Evolutionary conservation across 2,888 invertebrate species (phyloP).

Genomic region (Parnassius orleans): DNA sequence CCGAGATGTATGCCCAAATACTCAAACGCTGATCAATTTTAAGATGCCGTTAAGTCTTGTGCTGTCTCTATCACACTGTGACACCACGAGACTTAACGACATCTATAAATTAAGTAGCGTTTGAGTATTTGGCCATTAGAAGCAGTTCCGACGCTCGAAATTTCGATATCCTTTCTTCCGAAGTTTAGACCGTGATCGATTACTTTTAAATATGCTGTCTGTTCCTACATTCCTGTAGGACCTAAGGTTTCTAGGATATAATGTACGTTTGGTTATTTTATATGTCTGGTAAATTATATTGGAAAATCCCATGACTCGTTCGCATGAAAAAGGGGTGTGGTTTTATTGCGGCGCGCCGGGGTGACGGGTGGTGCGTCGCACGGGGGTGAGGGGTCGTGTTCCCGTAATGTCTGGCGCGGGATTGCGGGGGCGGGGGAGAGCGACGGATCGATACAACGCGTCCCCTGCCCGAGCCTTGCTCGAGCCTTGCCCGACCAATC

Average conservation of each 20-base stretch:
- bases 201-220: background rate
- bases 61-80: too few relatives aligned
- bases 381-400: slow-evolving; percentile 55
- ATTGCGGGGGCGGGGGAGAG: slow-evolving; percentile 36
- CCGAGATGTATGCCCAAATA: slow-evolving; percentile 31
- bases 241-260: slow-evolving; percentile 19
- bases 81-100: too few relatives aligned
- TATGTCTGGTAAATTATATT: slow-evolving; percentile 69
- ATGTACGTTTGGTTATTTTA: slow-evolving; percentile 35
- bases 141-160: slow-evolving; percentile 39
- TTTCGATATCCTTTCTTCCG: slow-evolving; percentile 27
- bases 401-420: slow-evolving; percentile 69
- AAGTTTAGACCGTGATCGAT: slow-evolving; percentile 10
- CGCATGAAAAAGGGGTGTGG: slow-evolving; percentile 76
- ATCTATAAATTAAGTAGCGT: too few relatives aligned
- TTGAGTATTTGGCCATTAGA: slow-evolving; percentile 7
- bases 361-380: slow-evolving; percentile 46
- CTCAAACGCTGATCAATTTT: too few relatives aligned
- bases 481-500: slow-evolving; percentile 58
- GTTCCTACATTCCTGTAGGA: background rate
- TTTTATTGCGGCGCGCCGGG: slow-evolving; percentile 54
- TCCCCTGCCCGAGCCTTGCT: slow-evolving; percentile 38
- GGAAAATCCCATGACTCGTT: slow-evolving; percentile 78
- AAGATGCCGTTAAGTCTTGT: too few relatives aligned
- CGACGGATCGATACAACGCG: slow-evolving; percentile 49